These are phyloP conservation scores for Pangasius krempfi DNA, from an alignment of 2,797 vertebrate species.

Conservation along the genomic window DNA sequence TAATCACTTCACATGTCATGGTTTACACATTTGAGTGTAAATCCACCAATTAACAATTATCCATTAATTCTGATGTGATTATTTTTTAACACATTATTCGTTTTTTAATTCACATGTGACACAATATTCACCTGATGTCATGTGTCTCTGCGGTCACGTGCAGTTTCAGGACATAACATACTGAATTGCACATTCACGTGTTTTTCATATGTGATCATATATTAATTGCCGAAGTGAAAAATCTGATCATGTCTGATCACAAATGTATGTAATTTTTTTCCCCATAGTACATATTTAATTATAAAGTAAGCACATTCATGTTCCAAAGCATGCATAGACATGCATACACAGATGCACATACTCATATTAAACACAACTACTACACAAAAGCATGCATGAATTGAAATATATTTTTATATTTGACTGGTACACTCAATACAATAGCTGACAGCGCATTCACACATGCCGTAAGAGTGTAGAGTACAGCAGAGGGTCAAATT, in stretches of 20 bases:
- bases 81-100: neutral
- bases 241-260: neutral
- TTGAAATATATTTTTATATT: neutral
- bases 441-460: slow-evolving; percentile 3
- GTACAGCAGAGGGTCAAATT: slow-evolving; percentile 71
- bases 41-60: neutral
- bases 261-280: neutral
- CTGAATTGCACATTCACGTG: neutral
- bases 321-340: neutral
- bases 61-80: neutral
- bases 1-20: neutral
- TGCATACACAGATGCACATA: neutral
- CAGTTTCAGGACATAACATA: neutral
- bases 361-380: neutral
- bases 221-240: neutral
- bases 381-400: neutral
- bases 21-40: neutral
- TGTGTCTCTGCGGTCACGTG: neutral
- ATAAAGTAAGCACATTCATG: neutral
- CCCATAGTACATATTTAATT: neutral
- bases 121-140: neutral
- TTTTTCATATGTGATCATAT: neutral
- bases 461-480: slow-evolving; percentile 27
- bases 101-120: neutral
- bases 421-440: neutral